Base-by-base conservation (phyloP, 2,113 vertebrate species). In the Oryzias melastigma region DNA sequence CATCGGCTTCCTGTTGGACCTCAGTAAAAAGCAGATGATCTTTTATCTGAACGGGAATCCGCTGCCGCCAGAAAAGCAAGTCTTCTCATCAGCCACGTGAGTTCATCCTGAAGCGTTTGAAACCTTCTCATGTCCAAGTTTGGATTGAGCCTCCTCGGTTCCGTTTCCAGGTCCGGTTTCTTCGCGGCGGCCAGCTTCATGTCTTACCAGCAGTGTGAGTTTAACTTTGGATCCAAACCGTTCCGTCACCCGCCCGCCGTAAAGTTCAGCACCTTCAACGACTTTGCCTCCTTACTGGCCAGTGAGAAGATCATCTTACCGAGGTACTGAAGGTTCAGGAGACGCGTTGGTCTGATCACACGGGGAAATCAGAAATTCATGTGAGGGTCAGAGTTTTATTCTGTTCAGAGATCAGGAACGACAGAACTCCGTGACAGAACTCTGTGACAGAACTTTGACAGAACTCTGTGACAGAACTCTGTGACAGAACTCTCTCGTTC, bases 101-200 rank as follows among this genome's bases (percentile, higher is more conserved):
- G 97, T 92, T 78, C 14, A 42, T 14, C 12, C 44, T 41, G 22
- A 5, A 47, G 22, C 5, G 4, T 7, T 18, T 22, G 14, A 10
- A 13, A 60, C 35, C 62, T 15, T 27, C 14, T 29, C 43, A 7
- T 5, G 6, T 42, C 6, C 10, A 20, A 12, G 42, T 8, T 25
- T n/a, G 1, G 5, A 45, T 8, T 5, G 3, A 10, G 16, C 4
- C 43, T 7, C 42, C 18, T 29, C 51, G 1, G 50, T 7, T 47
- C 41, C 35, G 8, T 0, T 14, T 5, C 55, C 89, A 99, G 97
- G 75, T 99, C 96, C 8, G 97, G 97, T 43, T 99, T 99, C 89
- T 99, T 99, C 77, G 97, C 97, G 18, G 97, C 97, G 65, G 97
- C 97, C 60, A 99, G 97, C 90, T 99, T 99, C 81, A 99, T 99